Evolutionary conservation across 2,797 vertebrate species (phyloP), one percentile per base, ranked within the genome.

Genomic region (Vultur gryphus): DNA sequence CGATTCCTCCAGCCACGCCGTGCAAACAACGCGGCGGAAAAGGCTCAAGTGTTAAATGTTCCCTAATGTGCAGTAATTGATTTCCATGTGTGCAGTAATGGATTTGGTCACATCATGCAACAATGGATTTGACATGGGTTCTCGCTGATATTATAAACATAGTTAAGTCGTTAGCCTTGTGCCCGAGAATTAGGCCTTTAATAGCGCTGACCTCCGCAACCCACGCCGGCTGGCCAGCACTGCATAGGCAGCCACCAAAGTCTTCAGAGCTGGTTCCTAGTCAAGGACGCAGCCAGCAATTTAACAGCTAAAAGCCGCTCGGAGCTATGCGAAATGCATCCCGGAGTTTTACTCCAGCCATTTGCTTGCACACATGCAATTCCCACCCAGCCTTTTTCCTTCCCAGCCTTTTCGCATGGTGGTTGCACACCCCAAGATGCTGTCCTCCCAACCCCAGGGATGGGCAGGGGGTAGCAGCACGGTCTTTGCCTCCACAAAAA

Each of bases 31-130:
- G 26, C 70, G 18, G 91, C 21, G 4, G 95, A 85, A 96, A 97
- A 97, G 77, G 81, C 93, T 90, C 86, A 85, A 95, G 95, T 97
- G 96, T 97, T 97, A 97, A 97, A 91, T 43, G 75, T 84, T 93
- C 86, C 94, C 94, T 98, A 96, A 97, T 97, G 95, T 91, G 96
- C 83, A 79, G 86, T 97, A 97, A 97, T 97, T 96, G 95, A 97
- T 97, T 98, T 97, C 97, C 87, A 90, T 69, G 52, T 96, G 93
- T 61, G 95, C 93, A 89, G 94, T 94, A 96, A 95, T 94, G 96
- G 87, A 95, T 92, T 94, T 94, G 94, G 91, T 94, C 92, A 95
- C 88, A 91, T 95, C 82, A 49, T 51, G 75, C 43, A 83, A 96
- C 97, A 97, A 97, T 93, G 82, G 95, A 95, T 98, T 96, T 97